Evolutionary conservation across 2,888 invertebrate genomes (phyloP), one percentile per base, ranked within the genome.

Genomic region (Branchellion lobata): DNA sequence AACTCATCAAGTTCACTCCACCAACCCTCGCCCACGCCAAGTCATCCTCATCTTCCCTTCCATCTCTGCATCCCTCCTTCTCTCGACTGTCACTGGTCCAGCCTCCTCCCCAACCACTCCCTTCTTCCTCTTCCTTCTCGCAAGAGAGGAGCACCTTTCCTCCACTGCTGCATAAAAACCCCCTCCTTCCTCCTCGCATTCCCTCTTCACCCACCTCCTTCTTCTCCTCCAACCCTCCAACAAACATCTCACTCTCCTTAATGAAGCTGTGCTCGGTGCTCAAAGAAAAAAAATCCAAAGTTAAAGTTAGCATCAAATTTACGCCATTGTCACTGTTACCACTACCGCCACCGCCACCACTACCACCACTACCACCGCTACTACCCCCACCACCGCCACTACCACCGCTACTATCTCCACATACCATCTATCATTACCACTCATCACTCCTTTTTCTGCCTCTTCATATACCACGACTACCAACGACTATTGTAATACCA

Each of bases 1-100:
- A 93, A 87, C 91, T 93, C 84, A 92, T 92, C 86, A 91, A 91
- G 82, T 90, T 92, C 51, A 90, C 79, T 92, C 79, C 76, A 72
- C 80, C 24, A n/a, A 34, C 36, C 5, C 1, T 33, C 8, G 3
- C 51, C 84, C 90, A 90, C 79, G 79, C 77, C 3, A 27, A n/a
- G 65, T 65, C 65, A 21, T 65, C 65, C 3, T 65, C 65, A 29
- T 65, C 65, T 8, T 65, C n/a, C 8, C n/a, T n/a, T n/a, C n/a
- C n/a, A n/a, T n/a, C n/a, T n/a, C n/a, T n/a, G n/a, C n/a, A 18
- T 21, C 51, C 14, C 21, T 11, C n/a, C n/a, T n/a, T n/a, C n/a
- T n/a, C n/a, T n/a, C 14, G 2, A 34, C 8, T 29, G 31, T 31
- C 69, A 69, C 33, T n/a, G 31, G 5, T 29, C 8, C 14, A 5